Evolutionary conservation across 92 coral and sea anemone genomes (phyloP), one percentile per base, ranked within the genome.

Genomic region (Metridium senile): DNA sequence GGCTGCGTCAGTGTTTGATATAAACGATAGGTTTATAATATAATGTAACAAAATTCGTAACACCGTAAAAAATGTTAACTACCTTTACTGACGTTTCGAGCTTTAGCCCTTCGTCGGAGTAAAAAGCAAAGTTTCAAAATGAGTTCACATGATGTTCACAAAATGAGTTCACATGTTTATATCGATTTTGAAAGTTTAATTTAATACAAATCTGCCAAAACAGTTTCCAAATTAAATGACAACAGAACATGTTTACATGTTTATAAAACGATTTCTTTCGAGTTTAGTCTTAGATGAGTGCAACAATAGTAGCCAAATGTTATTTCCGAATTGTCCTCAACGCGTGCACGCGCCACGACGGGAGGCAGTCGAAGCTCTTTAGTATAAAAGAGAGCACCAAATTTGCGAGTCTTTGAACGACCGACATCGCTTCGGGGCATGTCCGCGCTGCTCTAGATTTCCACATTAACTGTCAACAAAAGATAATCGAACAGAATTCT

Each of bases 391-490:
- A 72, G 47, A 21, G 18, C 11, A 25, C 21, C 54, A 57, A 25
- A 26, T 70, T 29, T 72, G 63, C 64, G 52, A 26, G 26, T n/a
- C 66, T 22, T 58, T 72, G 67, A 57, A n/a, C 49, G 19, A 22
- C 78, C 78, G 78, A 63, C 68, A 58, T 4, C 57, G 65, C 78
- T 73, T 21, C 67, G 26, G 78, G 78, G 65, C 25, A 57, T 33
- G 39, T 58, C 78, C 49, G 54, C 13, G 13, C 49, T 6, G 43
- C 49, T 35, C 49, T 68, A 26, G 54, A 26, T 33, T 68, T 35
- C 29, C 1, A 68, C 6, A 30, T 39, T 10, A 68, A 39, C 13
- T 6, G 69, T 7, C 25, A 58, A 63, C 69, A 63, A 63, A 28
- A 28, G 39, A 28, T 11, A 13, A 28, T 63, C 45, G 28, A 63